Base-by-base conservation (phyloP, 2,888 invertebrate species). In the Caenorhabditis japonica region DNA sequence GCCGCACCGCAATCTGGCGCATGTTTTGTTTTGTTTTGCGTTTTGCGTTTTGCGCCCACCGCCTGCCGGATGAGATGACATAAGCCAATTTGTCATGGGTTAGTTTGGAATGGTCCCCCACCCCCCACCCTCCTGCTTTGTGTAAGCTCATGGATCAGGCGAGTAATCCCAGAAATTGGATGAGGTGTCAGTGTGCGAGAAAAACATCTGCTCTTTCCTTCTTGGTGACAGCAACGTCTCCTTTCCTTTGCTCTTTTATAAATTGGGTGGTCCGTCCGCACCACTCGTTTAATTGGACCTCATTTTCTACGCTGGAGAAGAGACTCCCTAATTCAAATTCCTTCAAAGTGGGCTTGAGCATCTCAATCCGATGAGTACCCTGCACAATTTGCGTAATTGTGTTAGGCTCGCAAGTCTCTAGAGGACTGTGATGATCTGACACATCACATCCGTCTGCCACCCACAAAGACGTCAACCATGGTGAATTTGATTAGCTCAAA, bases 331-430 rank as follows among this genome's bases (percentile, higher is more conserved):
- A 30, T 30, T 30, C 30, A 30, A 30, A 30, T 30, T 30, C 30
- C 30, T 30, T 30, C 30, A 30, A 10, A 30, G 10, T 10, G 7
- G 7, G 30, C 10, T 10, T 7, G 30, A 5, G 10, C 30, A 30
- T 30, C 5, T 30, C 30, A 30, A 30, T 30, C 10, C 5, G 30
- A 30, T 30, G 30, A n/a, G n/a, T 10, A 7, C 30, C 30, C 30
- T 10, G 7, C 36, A 23, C 12, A 34, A 23, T 43, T 41, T 41
- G 21, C 44, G 61, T 70, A 70, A 70, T 70, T 70, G 51, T 70
- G 56, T 70, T 70, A 70, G 70, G 70, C 47, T 69, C 69, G 17
- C 56, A 46, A 38, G 19, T n/a, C 17, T 34, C 30, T 30, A 25
- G 23, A 23, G 36, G 47, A 15, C 12, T 10, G 19, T 19, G 8